These are phyloP conservation scores for Sinella curviseta DNA, from an alignment of 1,140 invertebrate species.

Conservation along the genomic window DNA sequence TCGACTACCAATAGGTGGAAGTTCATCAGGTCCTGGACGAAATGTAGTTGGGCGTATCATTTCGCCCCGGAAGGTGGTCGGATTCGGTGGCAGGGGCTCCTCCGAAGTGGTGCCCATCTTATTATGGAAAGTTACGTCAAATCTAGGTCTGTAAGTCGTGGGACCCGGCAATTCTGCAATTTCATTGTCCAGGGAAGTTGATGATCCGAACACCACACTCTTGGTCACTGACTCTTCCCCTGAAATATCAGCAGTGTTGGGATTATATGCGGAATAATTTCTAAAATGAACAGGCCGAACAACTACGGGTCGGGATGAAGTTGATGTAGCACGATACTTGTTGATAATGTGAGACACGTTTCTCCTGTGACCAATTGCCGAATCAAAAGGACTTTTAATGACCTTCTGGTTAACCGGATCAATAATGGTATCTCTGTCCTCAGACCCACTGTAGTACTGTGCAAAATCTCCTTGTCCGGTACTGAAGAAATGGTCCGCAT, in stretches of 20 bases:
- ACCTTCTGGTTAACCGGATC: constrained; percentile 44
- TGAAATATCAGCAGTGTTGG: not conserved
- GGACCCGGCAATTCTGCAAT: constrained; percentile 39
- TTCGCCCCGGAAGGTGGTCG: constrained; percentile 40
- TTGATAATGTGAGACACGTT: not conserved
- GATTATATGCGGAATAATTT: not conserved
- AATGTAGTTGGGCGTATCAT: constrained; percentile 40
- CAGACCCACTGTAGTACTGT: constrained; percentile 73
- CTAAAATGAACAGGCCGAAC: not conserved
- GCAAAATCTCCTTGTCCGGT: constrained; percentile 54
- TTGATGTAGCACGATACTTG: not conserved
- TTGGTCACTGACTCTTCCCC: not conserved
- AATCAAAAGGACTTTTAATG: constrained; percentile 39
- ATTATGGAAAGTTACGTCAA: constrained; percentile 10
- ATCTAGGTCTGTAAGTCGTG: constrained; percentile 43
- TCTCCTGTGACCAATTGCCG: not conserved
- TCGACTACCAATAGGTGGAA: not conserved
- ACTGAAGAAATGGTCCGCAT: constrained; percentile 21
- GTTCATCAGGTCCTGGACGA: constrained; percentile 24
- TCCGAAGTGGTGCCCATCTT: constrained; percentile 15
- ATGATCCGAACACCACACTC: not conserved
- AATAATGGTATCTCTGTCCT: constrained; percentile 39
- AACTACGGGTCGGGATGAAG: not conserved
- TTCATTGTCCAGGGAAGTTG: not conserved
- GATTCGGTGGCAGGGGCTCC: not conserved